These are phyloP conservation scores for Macroglossus sobrinus DNA, from an alignment of 2,113 vertebrate genomes.

Conservation along the genomic window DNA sequence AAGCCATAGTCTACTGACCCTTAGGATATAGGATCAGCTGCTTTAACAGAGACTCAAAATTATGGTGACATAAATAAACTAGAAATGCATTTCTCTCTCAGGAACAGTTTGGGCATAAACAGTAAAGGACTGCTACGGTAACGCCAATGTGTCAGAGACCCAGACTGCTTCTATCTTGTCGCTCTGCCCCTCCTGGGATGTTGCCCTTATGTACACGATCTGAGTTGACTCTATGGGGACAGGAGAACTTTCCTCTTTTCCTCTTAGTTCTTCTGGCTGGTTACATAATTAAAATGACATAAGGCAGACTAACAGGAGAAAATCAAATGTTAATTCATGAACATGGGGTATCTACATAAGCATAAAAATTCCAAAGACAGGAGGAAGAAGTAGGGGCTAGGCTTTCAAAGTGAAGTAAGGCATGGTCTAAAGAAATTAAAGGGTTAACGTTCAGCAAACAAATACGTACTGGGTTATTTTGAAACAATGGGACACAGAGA, in stretches of 20 bases:
- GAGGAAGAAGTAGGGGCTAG: not conserved
- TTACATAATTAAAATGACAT: not conserved
- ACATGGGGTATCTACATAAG: not conserved
- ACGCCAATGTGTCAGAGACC: not conserved
- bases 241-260: not conserved
- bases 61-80: not conserved
- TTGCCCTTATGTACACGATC: not conserved
- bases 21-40: not conserved
- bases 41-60: constrained; percentile 1
- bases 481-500: not conserved
- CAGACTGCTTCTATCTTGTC: not conserved
- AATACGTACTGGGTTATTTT: not conserved
- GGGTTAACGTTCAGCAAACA: not conserved
- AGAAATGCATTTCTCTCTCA: not conserved
- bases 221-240: not conserved
- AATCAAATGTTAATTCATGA: not conserved
- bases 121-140: not conserved
- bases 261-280: not conserved
- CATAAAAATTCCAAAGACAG: not conserved
- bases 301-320: not conserved
- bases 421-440: not conserved
- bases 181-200: not conserved
- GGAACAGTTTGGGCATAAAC: not conserved
- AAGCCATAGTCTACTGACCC: not conserved
- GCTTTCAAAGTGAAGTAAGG: not conserved